phyloP scores from a whole-genome alignment of 2,113 vertebrate species.

The Sceloporus tristichus region DNA sequence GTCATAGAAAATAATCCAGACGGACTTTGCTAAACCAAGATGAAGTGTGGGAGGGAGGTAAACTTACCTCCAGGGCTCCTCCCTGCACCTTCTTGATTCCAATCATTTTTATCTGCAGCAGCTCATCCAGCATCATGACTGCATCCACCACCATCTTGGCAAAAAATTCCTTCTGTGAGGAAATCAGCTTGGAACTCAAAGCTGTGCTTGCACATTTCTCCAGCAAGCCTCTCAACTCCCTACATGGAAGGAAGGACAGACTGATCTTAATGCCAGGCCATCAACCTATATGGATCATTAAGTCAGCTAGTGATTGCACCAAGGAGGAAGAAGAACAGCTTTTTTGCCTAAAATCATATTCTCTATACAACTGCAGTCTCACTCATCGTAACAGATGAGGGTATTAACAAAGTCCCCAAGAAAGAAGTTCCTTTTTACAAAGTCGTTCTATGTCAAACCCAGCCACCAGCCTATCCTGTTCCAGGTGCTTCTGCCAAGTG shows the following conservation, averaged over 20 bases:
- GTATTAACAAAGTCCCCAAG: no score
- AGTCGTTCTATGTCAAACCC: no score
- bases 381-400: no score
- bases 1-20: background rate
- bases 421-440: no score
- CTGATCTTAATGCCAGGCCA: background rate
- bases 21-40: background rate
- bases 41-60: rapidly evolving
- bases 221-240: conserved; percentile 90
- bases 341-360: background rate
- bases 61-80: conserved; percentile 90
- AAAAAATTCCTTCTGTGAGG: conserved; percentile 93
- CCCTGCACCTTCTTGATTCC: conserved; percentile 99
- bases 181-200: conserved; percentile 95
- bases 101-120: conserved; percentile 97
- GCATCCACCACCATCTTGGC: conserved; percentile 97
- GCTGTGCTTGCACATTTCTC: conserved; percentile 95
- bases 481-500: background rate
- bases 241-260: conserved; percentile 52
- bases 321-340: no score
- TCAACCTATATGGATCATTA: no score
- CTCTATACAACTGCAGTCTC: background rate
- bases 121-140: conserved; percentile 91
- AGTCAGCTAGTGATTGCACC: background rate
- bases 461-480: background rate